Evolutionary conservation across 2,113 vertebrate genomes (phyloP).

Genomic region (Salvelinus fontinalis): DNA sequence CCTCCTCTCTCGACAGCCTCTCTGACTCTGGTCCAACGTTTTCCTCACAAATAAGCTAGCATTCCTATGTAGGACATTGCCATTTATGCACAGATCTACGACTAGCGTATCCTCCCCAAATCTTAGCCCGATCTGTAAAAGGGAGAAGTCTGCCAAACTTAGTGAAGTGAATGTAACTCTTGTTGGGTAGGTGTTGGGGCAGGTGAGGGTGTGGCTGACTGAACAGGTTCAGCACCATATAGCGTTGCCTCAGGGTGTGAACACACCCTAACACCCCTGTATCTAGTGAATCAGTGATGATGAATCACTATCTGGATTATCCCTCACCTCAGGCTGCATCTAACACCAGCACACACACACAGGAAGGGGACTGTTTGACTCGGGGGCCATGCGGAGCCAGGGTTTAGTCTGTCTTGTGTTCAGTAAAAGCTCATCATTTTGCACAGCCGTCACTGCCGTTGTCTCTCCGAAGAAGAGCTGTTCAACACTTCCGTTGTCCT

Average conservation of each 20-base stretch:
- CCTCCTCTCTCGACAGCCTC: background rate
- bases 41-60: too few species aligned
- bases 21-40: background rate
- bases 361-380: background rate
- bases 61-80: background rate
- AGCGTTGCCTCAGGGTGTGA: slow-evolving; percentile 12
- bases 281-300: slow-evolving; percentile 41
- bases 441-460: too few species aligned
- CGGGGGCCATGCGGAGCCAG: too few species aligned
- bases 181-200: slow-evolving; percentile 25
- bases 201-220: slow-evolving; percentile 50
- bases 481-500: too few species aligned
- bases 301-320: slow-evolving; percentile 33
- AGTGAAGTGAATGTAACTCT: background rate
- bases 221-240: slow-evolving; percentile 37
- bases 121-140: background rate
- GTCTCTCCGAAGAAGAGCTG: too few species aligned
- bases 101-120: background rate
- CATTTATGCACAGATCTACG: background rate
- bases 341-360: background rate
- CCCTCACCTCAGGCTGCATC: slow-evolving; percentile 23
- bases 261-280: background rate
- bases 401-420: background rate
- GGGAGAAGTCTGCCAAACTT: background rate
- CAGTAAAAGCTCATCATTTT: background rate